These are phyloP conservation scores for Conchocele bisecta DNA, from an alignment of 2,888 invertebrate genomes.

Conservation along the genomic window DNA sequence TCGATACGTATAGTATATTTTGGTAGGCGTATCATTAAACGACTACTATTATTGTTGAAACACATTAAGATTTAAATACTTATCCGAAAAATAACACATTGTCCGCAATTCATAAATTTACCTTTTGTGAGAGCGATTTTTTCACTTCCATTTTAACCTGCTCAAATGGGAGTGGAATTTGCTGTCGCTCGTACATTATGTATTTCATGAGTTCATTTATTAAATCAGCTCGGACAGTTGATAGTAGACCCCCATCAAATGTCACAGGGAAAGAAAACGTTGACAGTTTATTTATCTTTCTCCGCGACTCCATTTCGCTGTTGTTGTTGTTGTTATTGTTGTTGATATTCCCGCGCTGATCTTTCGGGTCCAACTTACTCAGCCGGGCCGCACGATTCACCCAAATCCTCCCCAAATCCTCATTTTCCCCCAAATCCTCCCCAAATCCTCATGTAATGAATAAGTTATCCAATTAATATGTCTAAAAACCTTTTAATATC, in stretches of 20 bases:
- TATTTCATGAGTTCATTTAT: constrained; percentile 69
- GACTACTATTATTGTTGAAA: not conserved
- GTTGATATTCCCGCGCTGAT: too few relatives aligned
- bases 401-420: too few relatives aligned
- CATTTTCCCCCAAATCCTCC: too few relatives aligned
- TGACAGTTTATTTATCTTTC: not conserved
- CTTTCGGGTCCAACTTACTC: too few relatives aligned
- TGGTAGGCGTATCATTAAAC: not conserved
- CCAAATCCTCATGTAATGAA: too few relatives aligned
- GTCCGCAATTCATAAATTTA: not conserved
- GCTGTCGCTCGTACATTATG: constrained; percentile 69
- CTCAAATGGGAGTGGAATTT: constrained; percentile 71
- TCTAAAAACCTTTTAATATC: too few relatives aligned
- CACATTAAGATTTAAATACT: not conserved
- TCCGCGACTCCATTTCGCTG: constrained; percentile 43
- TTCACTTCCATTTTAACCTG: constrained; percentile 58
- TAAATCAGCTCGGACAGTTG: constrained; percentile 60
- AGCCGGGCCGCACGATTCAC: too few relatives aligned
- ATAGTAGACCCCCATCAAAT: constrained; percentile 70
- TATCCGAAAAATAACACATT: not conserved
- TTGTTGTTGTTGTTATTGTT: too few relatives aligned
- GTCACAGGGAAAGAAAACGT: constrained; percentile 22
- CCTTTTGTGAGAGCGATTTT: not conserved
- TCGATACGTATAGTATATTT: not conserved
- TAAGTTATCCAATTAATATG: too few relatives aligned